These are phyloP conservation scores for Aphidius colemani DNA, from an alignment of 2,888 invertebrate species.

Conservation along the genomic window DNA sequence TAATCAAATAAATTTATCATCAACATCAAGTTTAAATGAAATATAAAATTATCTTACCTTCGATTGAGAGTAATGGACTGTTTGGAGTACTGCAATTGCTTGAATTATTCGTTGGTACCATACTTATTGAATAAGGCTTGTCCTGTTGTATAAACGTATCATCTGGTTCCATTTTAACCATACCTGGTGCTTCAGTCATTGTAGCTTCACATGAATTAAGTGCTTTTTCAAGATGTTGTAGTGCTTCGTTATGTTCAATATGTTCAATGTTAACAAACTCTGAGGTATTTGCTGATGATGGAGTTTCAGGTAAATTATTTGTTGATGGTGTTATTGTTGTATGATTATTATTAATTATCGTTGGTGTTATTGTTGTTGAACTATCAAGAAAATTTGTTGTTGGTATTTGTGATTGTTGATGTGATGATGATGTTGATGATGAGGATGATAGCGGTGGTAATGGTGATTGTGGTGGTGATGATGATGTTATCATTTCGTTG, in stretches of 20 bases:
- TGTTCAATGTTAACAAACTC: constrained; percentile 56
- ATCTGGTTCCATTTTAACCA: constrained; percentile 58
- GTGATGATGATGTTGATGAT: no score
- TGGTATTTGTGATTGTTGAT: background rate
- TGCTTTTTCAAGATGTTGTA: constrained; percentile 58
- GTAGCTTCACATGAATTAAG: constrained; percentile 57
- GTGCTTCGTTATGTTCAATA: constrained; percentile 55
- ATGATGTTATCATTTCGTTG: background rate
- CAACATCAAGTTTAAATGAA: background rate
- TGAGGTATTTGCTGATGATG: constrained; percentile 44
- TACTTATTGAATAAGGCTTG: constrained; percentile 57
- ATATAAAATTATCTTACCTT: constrained; percentile 46
- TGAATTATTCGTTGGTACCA: constrained; percentile 52
- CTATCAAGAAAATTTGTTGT: constrained; percentile 5
- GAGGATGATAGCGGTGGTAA: background rate
- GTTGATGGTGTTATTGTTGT: constrained; percentile 28
- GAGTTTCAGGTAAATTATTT: constrained; percentile 14
- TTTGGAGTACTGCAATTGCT: constrained; percentile 47
- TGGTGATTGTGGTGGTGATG: background rate
- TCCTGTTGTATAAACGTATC: constrained; percentile 55
- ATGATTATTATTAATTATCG: constrained; percentile 37
- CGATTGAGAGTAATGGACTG: constrained; percentile 57
- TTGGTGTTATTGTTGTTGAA: constrained; percentile 35
- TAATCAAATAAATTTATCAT: no score
- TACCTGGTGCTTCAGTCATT: constrained; percentile 55